phyloP scores from a whole-genome alignment of 2,113 vertebrate genomes.

The Triplophysa dalaica region DNA sequence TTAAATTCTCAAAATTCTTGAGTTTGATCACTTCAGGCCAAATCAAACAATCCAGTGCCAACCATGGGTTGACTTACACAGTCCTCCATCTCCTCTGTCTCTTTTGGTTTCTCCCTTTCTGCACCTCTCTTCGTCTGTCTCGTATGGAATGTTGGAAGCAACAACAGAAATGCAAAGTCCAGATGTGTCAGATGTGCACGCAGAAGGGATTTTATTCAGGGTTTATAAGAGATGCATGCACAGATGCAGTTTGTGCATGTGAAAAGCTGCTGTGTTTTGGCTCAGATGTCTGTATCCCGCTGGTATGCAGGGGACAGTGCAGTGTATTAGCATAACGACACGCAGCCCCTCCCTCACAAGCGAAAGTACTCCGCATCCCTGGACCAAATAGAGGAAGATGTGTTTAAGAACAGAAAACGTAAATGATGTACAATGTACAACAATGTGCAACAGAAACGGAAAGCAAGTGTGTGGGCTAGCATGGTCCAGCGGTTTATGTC shows the following conservation, averaged over 20 bases:
- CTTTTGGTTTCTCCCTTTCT: background rate
- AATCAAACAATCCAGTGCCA: slow-evolving; percentile 13
- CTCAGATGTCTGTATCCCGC: slow-evolving; percentile 35
- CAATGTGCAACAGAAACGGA: background rate
- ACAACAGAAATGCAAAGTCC: slow-evolving; percentile 20
- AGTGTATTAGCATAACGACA: slow-evolving; percentile 24
- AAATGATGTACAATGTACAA: background rate
- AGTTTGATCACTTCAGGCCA: slow-evolving; percentile 18
- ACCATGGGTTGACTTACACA: background rate
- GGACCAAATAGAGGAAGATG: background rate
- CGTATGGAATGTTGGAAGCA: slow-evolving; percentile 26
- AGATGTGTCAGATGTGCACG: slow-evolving; percentile 41
- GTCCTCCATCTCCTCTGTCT: slow-evolving; percentile 1
- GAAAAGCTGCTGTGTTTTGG: slow-evolving; percentile 38
- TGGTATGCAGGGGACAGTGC: slow-evolving; percentile 24
- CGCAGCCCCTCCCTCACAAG: background rate
- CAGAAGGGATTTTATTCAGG: no score
- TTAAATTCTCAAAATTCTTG: background rate
- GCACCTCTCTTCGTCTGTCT: slow-evolving; percentile 16
- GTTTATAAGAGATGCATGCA: background rate
- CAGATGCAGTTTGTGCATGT: background rate
- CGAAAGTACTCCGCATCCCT: background rate
- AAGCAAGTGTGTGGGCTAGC: background rate
- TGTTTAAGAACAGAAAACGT: background rate
- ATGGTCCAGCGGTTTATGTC: background rate